Conservation (phyloP, 2,797 vertebrate species). For the Muraenolepis orangiensis region DNA sequence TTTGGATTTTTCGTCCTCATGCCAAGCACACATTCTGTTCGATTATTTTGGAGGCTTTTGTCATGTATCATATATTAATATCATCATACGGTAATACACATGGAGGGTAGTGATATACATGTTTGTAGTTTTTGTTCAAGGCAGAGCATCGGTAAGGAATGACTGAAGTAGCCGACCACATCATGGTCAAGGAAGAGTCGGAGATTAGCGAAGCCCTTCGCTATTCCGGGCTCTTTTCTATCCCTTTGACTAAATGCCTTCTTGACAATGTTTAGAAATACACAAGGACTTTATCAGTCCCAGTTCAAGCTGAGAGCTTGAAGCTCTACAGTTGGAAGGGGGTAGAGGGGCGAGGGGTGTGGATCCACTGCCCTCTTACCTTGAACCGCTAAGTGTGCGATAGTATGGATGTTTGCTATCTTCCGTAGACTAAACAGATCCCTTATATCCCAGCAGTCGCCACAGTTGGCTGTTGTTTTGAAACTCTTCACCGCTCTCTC, state of each 20-base stretch:
- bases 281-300: neutral
- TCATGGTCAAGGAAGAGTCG: neutral
- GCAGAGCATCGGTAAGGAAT: neutral
- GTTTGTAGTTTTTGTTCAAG: neutral
- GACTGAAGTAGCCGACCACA: neutral
- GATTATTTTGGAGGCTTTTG: neutral
- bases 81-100: neutral
- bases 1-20: neutral
- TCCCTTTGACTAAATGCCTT: neutral
- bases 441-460: conserved; percentile 22
- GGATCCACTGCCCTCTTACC: conserved; percentile 1
- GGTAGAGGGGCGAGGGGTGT: neutral
- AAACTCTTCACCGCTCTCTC: neutral
- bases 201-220: neutral
- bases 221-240: neutral
- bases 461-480: conserved; percentile 7
- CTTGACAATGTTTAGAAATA: neutral
- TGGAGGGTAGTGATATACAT: neutral
- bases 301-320: neutral
- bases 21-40: neutral
- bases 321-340: too few species aligned
- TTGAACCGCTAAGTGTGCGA: conserved; percentile 44
- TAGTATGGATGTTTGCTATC: conserved; percentile 33
- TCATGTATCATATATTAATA: neutral
- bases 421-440: conserved; percentile 61